Evolutionary conservation across 2,888 invertebrate species (phyloP), one percentile per base, ranked within the genome.

Genomic region (Elgonia sp.): DNA sequence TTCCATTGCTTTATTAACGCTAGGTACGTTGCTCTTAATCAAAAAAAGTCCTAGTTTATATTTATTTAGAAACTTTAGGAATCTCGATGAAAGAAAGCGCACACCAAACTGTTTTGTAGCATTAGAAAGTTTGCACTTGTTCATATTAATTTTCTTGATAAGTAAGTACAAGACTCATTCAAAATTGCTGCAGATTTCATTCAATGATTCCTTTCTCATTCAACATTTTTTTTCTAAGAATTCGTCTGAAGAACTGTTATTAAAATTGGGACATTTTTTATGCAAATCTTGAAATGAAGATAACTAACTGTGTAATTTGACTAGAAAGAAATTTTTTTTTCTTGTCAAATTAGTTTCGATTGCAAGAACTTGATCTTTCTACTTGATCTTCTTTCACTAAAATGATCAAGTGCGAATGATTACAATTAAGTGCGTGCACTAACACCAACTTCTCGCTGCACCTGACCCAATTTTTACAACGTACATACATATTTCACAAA

Each of bases 381-480:
- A 57, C 62, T 70, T 55, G 53, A 29, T 65, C 62, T 20, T 69
- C 53, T 84, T 84, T 86, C 67, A 73, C 65, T 21, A n/a, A 46
- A 70, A 76, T 57, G 12, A 69, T 76, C 83, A 87, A 80, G 84
- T 83, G 65, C 76, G 57, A 87, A 86, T 77, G 81, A 70, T 84
- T 70, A 80, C 72, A 88, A 86, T 89, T 84, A 83, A 88, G 76
- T 90, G 87, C 87, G 89, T 89, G 87, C 72, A 65, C 39, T 75
- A 82, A 70, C 63, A 65, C 62, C 81, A 80, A 86, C 87, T 86
- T 77, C 79, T 69, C 76, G 83, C 87, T 90, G 89, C 91, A 91
- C 62, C 87, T 92, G 93, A 92, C 93, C 93, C 76, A 93, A 89
- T 92, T 93, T 89, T 83, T 46, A 40, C 79, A 65, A 63, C 53